These are phyloP conservation scores for Potorous gilbertii DNA, from an alignment of 2,797 vertebrate species.

Conservation along the genomic window DNA sequence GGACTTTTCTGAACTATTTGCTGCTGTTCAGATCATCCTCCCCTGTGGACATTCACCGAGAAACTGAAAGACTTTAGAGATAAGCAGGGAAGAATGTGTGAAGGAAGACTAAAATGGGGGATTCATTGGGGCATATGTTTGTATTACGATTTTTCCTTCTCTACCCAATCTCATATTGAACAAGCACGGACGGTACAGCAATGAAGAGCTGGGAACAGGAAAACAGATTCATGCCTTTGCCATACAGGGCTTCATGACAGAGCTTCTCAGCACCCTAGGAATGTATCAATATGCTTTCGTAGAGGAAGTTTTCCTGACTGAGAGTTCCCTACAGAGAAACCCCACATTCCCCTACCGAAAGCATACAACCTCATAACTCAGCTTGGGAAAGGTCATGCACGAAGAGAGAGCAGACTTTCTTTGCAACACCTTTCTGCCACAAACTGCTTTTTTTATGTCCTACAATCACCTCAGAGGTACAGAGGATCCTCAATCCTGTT, in stretches of 20 bases:
- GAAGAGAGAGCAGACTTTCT: neutral
- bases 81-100: neutral
- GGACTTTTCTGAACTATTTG: neutral
- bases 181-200: neutral
- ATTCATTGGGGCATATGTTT: neutral
- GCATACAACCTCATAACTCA: neutral
- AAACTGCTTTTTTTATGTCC: neutral
- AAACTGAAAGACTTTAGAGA: neutral
- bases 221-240: neutral
- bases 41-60: neutral
- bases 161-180: neutral
- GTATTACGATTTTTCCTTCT: neutral
- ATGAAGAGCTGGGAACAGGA: neutral
- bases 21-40: neutral
- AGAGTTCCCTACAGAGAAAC: neutral
- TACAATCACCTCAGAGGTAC: neutral
- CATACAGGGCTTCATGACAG: neutral
- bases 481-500: too few species aligned
- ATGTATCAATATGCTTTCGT: neutral
- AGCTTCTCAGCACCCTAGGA: neutral
- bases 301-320: neutral
- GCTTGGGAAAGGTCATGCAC: neutral
- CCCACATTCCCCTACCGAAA: neutral
- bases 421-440: neutral
- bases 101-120: neutral